Base-by-base conservation (phyloP, 2,113 vertebrate species). In the Muntiacus muntjak region DNA sequence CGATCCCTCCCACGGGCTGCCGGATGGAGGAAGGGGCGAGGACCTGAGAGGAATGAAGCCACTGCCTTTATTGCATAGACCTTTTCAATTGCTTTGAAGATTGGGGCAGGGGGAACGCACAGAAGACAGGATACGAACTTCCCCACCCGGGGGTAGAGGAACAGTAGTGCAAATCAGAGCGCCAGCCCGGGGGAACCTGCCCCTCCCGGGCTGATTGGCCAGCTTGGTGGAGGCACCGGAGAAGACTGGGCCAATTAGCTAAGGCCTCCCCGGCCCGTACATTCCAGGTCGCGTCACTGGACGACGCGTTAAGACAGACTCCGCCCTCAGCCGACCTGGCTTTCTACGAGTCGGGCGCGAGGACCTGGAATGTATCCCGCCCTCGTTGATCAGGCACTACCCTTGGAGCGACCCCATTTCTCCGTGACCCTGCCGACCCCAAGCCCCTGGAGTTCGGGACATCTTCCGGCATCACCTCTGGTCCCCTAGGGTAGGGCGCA, bases 31-130 rank as follows among this genome's bases (percentile, higher is more conserved):
- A 89, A 95, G 62, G 76, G 94, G 52, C 62, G 14, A 85, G 57
- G 93, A 93, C 55, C 67, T 67, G 81, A 88, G 87, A 92, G 82
- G 86, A 95, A 89, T 43, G 95, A 86, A 95, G 94, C 92, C 28
- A 96, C 64, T 83, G 89, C 76, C 96, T 98, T 98, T 98, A 98
- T 98, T 98, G 98, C 98, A 98, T 98, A 98, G 98, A 98, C 97
- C 87, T 97, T 98, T 97, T 97, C 96, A 92, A 95, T 97, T 97
- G 98, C 97, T 95, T 96, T 97, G 93, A 96, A 96, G 87, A 92
- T 36, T 16, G 87, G 94, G 96, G 17, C 82, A n/a, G 1, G n/a
- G 62, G 82, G 67, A 92, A 92, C 43, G 30, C 96, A 84, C 78
- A 52, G 23, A 87, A 81, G 13, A 84, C 43, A 10, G n/a, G 89